Base-by-base conservation (phyloP, 2,797 vertebrate species). In the Bradypodion pumilum region DNA sequence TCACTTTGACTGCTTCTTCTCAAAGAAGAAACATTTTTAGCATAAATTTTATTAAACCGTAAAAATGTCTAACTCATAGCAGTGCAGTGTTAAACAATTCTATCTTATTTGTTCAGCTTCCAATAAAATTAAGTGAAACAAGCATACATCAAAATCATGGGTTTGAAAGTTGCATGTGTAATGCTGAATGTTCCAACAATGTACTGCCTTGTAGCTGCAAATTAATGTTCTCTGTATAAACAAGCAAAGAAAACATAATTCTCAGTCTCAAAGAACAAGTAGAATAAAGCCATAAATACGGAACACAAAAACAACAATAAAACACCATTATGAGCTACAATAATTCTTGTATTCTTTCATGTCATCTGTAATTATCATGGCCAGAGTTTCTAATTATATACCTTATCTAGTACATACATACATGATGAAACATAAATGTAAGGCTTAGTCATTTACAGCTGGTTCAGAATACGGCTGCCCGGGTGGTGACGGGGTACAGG, bases 31-130 rank as follows among this genome's bases (percentile, higher is more conserved):
- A 77, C 1, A 29, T 25, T 69, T 74, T 75, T 29, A 75, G n/a
- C 16, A 23, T 0, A 0, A n/a, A 13, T 19, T 84, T 73, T 82
- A 79, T 7, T 16, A 74, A 56, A 74, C n/a, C 1, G 80, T 81
- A 0, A 5, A 21, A 52, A 35, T 74, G 70, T 59, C 15, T 75
- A 74, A 0, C 4, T 49, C 19, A 7, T 7, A 65, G 29, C 52
- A 56, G 68, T 19, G 79, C 1, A 6, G 70, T 86, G 83, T 87
- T 81, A 80, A 72, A 82, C 13, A 74, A 74, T 27, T 7, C n/a
- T 82, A 63, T 63, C 66, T 84, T 63, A 44, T 62, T 70, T 29
- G 35, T 15, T 3, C 29, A 78, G 13, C 15, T 63, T 65, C n/a
- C 56, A 56, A 4, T 69, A 59, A 59, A 59, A 66, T 49, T 25